Evolutionary conservation across 1,140 invertebrate species (phyloP).

Genomic region (Stenopsyche tienmushanensis): DNA sequence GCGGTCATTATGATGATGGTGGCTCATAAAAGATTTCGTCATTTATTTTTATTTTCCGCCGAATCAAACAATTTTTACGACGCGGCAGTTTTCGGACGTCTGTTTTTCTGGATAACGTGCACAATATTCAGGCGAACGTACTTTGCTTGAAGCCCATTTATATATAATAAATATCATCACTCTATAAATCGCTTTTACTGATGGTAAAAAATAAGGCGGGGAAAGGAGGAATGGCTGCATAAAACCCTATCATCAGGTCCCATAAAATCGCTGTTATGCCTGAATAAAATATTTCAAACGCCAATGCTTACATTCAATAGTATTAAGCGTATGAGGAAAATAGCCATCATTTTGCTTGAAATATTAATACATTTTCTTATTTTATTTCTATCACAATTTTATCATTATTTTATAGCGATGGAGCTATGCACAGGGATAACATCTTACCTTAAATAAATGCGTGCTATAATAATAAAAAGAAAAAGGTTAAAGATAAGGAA

Average conservation of each 20-base stretch:
- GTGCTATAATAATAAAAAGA: too few relatives aligned
- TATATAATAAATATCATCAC: conserved; percentile 1
- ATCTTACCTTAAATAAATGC: too few relatives aligned
- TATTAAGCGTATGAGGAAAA: too few relatives aligned
- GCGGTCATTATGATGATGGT: conserved; percentile 19
- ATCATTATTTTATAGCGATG: too few relatives aligned
- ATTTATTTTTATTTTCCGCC: conserved; percentile 23
- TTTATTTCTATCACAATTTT: too few relatives aligned
- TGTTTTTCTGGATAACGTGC: conserved; percentile 14
- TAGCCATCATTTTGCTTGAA: too few relatives aligned
- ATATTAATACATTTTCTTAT: too few relatives aligned
- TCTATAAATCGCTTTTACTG: not conserved
- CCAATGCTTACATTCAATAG: too few relatives aligned
- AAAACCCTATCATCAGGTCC: not conserved
- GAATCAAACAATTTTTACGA: conserved; percentile 14
- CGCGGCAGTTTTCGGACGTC: conserved; percentile 15
- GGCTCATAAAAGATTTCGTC: conserved; percentile 1
- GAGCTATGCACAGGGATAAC: too few relatives aligned
- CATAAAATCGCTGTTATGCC: not conserved
- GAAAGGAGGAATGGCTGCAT: not conserved
- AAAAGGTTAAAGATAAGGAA: too few relatives aligned
- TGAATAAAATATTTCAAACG: too few relatives aligned
- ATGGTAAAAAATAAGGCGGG: not conserved
- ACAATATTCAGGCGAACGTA: not conserved
- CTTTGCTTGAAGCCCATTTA: not conserved